Percentiles rank a stretch among this genome's conserved stretches.
Conservation (phyloP, 2,888 invertebrate genomes). For the Sycophila texana region DNA sequence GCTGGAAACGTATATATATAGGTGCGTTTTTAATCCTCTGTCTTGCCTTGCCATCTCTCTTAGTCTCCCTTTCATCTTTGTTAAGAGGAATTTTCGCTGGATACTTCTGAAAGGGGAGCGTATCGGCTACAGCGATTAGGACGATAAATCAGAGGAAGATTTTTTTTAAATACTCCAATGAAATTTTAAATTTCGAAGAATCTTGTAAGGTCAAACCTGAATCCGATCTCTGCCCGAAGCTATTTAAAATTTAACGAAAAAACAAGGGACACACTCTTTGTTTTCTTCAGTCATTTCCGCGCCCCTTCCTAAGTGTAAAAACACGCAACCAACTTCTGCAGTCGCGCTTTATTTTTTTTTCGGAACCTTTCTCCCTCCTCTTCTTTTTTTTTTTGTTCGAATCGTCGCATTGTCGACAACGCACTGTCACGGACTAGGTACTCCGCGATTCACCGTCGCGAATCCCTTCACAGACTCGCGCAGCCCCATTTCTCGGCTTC, state of each 20-base stretch:
- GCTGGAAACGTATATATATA: not conserved
- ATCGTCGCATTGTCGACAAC: conserved; percentile 9
- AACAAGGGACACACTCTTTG: too few species aligned
- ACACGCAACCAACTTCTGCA: too few species aligned
- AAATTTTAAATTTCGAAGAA: too few species aligned
- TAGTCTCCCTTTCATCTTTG: not conserved
- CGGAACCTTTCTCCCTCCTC: not conserved
- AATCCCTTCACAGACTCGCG: conserved; percentile 19
- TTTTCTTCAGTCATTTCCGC: too few species aligned
- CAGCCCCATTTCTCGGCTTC: not conserved
- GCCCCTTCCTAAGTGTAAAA: too few species aligned
- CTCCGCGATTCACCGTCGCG: conserved; percentile 32
- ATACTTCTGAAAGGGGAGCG: too few species aligned
- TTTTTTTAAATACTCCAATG: too few species aligned
- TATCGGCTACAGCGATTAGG: too few species aligned
- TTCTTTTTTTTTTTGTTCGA: conserved; percentile 2
- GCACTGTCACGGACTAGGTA: conserved; percentile 28
- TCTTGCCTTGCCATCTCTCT: not conserved
- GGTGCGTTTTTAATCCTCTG: not conserved
- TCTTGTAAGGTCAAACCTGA: too few species aligned
- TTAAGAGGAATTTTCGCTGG: not conserved
- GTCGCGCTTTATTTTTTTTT: not conserved
- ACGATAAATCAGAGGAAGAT: too few species aligned
- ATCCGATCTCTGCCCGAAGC: too few species aligned
- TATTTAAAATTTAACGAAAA: too few species aligned